Conservation (phyloP, 2,797 vertebrate species). For the Pangasius macronema region DNA sequence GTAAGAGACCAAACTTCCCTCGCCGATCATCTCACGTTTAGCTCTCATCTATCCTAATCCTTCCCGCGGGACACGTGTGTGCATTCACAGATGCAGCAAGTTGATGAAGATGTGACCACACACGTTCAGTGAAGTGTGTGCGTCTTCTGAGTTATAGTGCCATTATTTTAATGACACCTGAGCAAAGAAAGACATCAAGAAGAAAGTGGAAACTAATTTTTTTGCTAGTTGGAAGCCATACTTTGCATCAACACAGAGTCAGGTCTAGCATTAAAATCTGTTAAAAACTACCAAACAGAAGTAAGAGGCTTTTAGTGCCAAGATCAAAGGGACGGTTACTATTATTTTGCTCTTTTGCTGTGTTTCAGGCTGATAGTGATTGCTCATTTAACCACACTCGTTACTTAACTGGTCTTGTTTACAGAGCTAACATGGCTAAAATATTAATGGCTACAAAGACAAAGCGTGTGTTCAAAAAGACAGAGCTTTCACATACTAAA, state of each 20-base stretch:
- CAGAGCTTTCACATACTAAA: neutral
- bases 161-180: constrained; percentile 30
- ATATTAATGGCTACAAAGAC: neutral
- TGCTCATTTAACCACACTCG: neutral
- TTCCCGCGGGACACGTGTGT: constrained; percentile 66
- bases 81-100: neutral
- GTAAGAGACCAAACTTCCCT: constrained; percentile 69
- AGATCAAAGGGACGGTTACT: neutral
- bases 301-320: neutral
- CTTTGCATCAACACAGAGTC: neutral
- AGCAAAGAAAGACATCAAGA: constrained; percentile 3
- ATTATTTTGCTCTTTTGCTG: neutral
- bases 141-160: neutral
- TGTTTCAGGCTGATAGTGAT: neutral
- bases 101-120: constrained; percentile 17
- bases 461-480: neutral
- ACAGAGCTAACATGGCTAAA: neutral
- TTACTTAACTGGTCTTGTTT: neutral
- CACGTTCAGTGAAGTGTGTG: neutral
- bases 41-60: constrained; percentile 69
- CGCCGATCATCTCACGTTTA: constrained; percentile 61
- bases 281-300: neutral
- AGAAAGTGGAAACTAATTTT: neutral
- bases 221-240: too few relatives aligned
- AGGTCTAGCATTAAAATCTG: neutral